Conservation (phyloP, 2,113 vertebrate genomes). For the Pomatorhinus ruficollis region DNA sequence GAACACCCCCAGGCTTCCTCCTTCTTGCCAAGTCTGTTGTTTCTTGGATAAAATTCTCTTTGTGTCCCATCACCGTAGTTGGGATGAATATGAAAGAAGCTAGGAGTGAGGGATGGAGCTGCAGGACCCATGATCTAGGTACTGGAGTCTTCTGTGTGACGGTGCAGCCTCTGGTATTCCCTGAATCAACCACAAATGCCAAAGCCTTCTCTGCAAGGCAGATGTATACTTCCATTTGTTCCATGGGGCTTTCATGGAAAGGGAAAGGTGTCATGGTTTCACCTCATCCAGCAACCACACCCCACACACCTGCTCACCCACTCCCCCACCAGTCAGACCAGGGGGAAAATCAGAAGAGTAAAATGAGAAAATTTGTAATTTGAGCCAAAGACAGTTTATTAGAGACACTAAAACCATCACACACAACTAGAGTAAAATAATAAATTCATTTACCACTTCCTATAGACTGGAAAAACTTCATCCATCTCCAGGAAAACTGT, state of each 20-base stretch:
- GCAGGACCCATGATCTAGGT: background rate
- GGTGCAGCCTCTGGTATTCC: background rate
- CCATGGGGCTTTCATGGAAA: fast-evolving
- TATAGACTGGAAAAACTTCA: background rate
- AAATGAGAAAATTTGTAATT: background rate
- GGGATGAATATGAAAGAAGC: background rate
- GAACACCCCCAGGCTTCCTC: fast-evolving
- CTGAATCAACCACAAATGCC: fast-evolving
- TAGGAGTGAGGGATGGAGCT: background rate
- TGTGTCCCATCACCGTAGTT: fast-evolving
- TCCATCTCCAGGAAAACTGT: background rate
- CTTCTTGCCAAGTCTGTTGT: background rate
- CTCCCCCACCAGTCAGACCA: background rate
- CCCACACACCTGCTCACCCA: fast-evolving
- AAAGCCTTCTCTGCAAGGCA: background rate
- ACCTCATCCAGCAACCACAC: too few relatives aligned
- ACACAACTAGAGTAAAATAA: background rate
- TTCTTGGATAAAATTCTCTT: background rate
- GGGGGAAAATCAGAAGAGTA: fast-evolving
- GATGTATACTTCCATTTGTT: background rate
- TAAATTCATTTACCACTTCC: background rate
- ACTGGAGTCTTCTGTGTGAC: background rate
- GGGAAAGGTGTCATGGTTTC: fast-evolving
- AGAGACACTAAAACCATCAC: background rate
- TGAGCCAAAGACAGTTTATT: background rate